Percentiles rank a stretch among this genome's conserved stretches.
Conservation (phyloP, 1,140 invertebrate genomes). For the Drosophila sturtevanti region DNA sequence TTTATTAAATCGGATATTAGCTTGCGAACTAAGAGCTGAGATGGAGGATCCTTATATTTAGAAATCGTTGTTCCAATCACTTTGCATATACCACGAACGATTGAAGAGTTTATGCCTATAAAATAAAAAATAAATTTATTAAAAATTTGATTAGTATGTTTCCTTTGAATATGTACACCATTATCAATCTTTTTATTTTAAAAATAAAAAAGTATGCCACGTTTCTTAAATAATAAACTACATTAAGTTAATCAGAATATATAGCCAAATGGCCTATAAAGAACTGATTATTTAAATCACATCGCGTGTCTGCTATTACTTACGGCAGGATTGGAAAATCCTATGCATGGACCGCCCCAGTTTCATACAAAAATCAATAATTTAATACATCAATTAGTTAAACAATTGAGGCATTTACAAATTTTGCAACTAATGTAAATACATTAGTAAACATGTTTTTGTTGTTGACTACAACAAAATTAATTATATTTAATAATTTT, state of each 20-base stretch:
- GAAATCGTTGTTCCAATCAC: constrained; percentile 88
- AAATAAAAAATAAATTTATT: constrained; percentile 36
- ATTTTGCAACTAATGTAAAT: neutral
- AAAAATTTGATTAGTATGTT: neutral
- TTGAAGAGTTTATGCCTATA: constrained; percentile 90
- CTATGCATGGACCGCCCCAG: neutral
- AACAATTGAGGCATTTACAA: neutral
- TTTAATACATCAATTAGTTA: neutral
- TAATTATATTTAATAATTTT: no score
- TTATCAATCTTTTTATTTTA: no score
- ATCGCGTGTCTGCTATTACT: neutral
- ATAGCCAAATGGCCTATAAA: no score
- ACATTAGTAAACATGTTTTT: no score
- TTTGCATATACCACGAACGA: constrained; percentile 90
- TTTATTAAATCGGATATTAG: constrained; percentile 87
- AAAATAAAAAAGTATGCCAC: no score
- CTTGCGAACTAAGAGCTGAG: constrained; percentile 88
- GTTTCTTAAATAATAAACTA: no score
- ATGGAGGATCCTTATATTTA: constrained; percentile 90
- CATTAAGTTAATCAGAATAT: no score
- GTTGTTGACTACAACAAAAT: no score
- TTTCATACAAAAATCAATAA: constrained; percentile 1
- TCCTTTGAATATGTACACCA: neutral
- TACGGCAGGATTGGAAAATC: neutral
- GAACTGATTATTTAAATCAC: neutral